These are phyloP conservation scores for Aphidius gifuensis DNA, from an alignment of 1,140 invertebrate species.

Conservation along the genomic window DNA sequence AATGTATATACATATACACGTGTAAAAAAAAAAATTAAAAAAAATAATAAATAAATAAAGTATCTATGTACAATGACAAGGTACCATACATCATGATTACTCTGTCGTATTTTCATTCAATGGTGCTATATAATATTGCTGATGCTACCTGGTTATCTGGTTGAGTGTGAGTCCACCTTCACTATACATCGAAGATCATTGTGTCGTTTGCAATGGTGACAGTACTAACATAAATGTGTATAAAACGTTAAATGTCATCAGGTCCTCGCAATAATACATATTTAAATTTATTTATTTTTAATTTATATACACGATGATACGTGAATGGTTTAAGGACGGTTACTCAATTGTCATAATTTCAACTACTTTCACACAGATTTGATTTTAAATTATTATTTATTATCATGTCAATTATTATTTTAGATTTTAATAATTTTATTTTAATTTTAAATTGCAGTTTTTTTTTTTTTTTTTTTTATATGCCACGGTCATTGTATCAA, in stretches of 20 bases:
- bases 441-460: no score
- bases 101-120: slow-evolving; percentile 6
- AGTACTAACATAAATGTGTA: slow-evolving; percentile 9
- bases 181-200: slow-evolving; percentile 15
- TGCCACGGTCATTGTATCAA: neutral
- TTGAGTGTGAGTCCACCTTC: neutral
- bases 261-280: slow-evolving; percentile 11
- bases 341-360: slow-evolving; percentile 29
- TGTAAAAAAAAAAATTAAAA: no score
- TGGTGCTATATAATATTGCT: neutral
- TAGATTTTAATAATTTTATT: neutral
- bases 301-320: neutral
- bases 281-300: no score
- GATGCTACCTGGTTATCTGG: no score
- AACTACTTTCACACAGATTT: slow-evolving; percentile 20
- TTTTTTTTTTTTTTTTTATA: neutral
- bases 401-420: neutral
- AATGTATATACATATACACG: no score
- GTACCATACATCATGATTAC: no score
- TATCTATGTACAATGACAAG: no score
- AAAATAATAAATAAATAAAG: no score
- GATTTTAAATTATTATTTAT: neutral
- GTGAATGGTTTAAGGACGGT: slow-evolving; percentile 20
- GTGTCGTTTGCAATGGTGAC: slow-evolving; percentile 21
- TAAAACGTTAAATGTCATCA: slow-evolving; percentile 29